Conservation (phyloP, 2,113 vertebrate genomes). For the Tichodroma muraria region DNA sequence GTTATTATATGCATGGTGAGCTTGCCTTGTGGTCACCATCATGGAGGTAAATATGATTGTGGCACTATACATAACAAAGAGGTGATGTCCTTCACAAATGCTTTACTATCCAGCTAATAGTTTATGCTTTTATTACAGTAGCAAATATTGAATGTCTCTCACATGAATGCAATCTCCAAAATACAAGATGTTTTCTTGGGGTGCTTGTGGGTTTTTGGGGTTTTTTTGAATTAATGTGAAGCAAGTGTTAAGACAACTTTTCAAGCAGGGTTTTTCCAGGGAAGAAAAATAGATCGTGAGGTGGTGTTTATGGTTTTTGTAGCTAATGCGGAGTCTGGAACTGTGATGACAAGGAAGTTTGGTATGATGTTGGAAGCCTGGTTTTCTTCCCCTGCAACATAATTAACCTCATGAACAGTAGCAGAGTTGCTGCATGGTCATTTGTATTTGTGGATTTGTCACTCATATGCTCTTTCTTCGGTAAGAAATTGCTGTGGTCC, state of each 20-base stretch:
- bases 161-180: not conserved
- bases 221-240: not conserved
- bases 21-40: not conserved
- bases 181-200: not conserved
- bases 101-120: not conserved
- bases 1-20: not conserved
- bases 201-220: not conserved
- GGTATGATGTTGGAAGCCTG: not conserved
- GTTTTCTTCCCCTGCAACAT: not conserved
- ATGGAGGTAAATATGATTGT: not conserved
- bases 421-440: not conserved
- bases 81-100: not conserved
- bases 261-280: not conserved
- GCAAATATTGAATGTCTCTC: not conserved
- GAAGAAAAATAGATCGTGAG: not conserved
- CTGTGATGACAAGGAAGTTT: not conserved
- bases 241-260: not conserved
- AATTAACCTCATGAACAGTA: not conserved
- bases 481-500: not conserved
- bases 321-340: not conserved
- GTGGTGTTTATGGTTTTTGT: not conserved
- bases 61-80: not conserved
- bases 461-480: not conserved
- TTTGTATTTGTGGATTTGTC: not conserved
- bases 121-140: not conserved